Evolutionary conservation across 2,888 invertebrate species (phyloP), one percentile per base, ranked within the genome.

Genomic region (Parnassius smintheus): DNA sequence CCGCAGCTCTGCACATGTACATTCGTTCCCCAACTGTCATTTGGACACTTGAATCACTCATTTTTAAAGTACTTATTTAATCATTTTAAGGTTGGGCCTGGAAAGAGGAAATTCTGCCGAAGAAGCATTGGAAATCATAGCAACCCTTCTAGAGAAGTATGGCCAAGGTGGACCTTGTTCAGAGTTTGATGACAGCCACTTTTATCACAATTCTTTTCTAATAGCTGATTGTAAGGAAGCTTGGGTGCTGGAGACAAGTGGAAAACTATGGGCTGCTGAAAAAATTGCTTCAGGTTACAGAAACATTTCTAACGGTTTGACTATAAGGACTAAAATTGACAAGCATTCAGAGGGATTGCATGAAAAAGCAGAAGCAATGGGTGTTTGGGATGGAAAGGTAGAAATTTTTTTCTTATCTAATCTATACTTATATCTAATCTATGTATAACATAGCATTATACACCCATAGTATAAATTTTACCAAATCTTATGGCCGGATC

Each of bases 201-300:
- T 92, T 66, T 94, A 95, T 71, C 95, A 96, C 80, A 95, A 96
- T 76, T 95, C 95, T 58, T 96, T 95, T 79, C 79, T 96, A 56
- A 94, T 96, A 66, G 95, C 94, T 66, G 96, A 97, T 85, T 81
- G 92, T 2, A 88, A 82, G 10, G 93, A 93, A 69, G 96, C 94
- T 35, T 96, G 96, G 96, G 90, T 94, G 0, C 78, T 97, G 44
- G 96, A 96, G 81, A 95, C 96, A 25, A 94, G 94, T 62, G 96
- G 96, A 1, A 94, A 93, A 70, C 88, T 95, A 64, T 97, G 96
- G 96, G 96, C 93, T 0, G 96, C 96, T 12, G 94, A 96, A 79
- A 93, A 93, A 80, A 82, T 96, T 56, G 91, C 88, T 65, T 91
- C 82, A 59, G 95, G 95, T 9, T 94, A 86, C 75, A 90, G 93